A percentile compares a stretch with the other conserved stretches of the same genome.
phyloP scores from a whole-genome alignment of 2,113 vertebrate species.

The Tamias sibiricus region DNA sequence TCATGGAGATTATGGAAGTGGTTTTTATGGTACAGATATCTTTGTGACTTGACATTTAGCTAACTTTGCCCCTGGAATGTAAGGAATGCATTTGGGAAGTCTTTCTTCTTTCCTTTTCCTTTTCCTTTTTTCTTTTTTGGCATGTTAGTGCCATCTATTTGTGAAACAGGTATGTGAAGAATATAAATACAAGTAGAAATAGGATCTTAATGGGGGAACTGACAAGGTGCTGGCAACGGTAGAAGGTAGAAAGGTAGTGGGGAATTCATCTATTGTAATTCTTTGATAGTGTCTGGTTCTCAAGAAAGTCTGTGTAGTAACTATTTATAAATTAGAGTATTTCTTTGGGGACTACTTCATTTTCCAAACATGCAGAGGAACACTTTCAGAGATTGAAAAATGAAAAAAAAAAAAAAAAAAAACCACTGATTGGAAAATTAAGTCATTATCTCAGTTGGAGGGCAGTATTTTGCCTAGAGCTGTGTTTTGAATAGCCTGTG shows the following conservation, averaged over 20 bases:
- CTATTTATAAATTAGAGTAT: conserved; percentile 31
- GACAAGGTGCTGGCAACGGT: no score
- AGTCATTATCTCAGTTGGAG: conserved; percentile 69
- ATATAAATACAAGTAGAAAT: background rate
- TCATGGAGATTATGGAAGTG: background rate
- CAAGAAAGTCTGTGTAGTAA: background rate
- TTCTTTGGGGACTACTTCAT: conserved; percentile 31
- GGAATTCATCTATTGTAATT: background rate
- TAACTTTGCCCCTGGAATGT: background rate
- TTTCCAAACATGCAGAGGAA: conserved; percentile 46
- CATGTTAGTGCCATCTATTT: background rate
- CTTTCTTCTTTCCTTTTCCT: no score
- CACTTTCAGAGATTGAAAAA: conserved; percentile 1
- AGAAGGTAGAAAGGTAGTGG: background rate
- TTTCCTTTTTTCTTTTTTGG: background rate
- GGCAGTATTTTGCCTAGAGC: conserved; percentile 33
- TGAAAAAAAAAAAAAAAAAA: no score
- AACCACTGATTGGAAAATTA: conserved; percentile 54
- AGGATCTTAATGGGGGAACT: background rate
- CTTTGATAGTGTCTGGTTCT: background rate
- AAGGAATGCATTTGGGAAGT: background rate
- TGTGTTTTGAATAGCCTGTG: conserved; percentile 59
- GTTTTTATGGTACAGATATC: background rate
- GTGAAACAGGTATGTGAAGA: background rate
- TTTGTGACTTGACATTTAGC: background rate